Conservation (phyloP, 2,113 vertebrate species). For the Paracanthobrama guichenoti region DNA sequence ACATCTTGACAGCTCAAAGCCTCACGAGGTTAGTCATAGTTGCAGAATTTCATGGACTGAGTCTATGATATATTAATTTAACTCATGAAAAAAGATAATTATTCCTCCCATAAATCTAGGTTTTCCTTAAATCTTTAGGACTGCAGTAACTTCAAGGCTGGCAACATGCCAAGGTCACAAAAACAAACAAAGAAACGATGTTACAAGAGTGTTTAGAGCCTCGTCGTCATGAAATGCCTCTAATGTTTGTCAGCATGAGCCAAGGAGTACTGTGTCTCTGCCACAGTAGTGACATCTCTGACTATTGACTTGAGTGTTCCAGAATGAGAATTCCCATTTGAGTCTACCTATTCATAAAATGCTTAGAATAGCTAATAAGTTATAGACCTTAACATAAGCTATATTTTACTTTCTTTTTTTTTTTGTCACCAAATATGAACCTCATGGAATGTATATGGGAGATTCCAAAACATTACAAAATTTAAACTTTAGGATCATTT, state of each 20-base stretch:
- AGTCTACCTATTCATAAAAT: neutral
- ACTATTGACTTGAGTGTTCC: no score
- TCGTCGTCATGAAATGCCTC: constrained; percentile 15
- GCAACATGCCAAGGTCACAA: neutral
- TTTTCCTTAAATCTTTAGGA: constrained; percentile 1
- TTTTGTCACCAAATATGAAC: no score
- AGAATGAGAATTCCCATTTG: no score
- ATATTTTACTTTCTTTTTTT: neutral
- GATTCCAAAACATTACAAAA: neutral
- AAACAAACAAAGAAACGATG: constrained; percentile 3
- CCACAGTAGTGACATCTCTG: neutral
- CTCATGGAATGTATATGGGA: neutral
- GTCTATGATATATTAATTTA: no score
- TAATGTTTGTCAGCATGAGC: constrained; percentile 29
- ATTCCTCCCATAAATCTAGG: neutral
- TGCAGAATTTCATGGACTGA: no score
- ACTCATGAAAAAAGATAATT: neutral
- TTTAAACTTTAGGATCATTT: neutral
- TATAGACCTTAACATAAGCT: neutral
- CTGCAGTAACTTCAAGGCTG: constrained; percentile 28
- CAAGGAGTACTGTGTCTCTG: constrained; percentile 14
- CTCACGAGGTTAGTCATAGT: neutral
- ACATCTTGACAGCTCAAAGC: neutral
- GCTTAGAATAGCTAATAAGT: neutral
- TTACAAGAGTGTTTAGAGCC: neutral